These are phyloP conservation scores for Microplitis manilae DNA, from an alignment of 2,888 invertebrate genomes.

Conservation along the genomic window DNA sequence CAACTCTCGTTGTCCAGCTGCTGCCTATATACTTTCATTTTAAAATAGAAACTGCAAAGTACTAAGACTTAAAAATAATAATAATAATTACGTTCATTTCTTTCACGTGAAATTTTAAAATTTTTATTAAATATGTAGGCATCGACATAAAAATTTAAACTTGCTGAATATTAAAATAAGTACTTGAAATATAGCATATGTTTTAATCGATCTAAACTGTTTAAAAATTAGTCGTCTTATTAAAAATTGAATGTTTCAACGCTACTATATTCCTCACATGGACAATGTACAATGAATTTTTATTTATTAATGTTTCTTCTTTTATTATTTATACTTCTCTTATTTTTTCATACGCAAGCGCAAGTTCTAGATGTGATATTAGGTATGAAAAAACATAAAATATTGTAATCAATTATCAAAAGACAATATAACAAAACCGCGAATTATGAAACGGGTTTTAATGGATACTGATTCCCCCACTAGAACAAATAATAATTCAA, in stretches of 20 bases:
- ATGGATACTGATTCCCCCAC: neutral
- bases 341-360: neutral
- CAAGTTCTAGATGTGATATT: neutral
- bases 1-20: too few species aligned
- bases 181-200: neutral
- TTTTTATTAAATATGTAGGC: too few species aligned
- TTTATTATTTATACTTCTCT: neutral
- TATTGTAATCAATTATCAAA: slow-evolving; percentile 46
- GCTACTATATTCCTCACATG: neutral
- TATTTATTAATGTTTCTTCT: neutral
- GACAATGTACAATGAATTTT: neutral
- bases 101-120: too few species aligned
- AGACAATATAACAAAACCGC: slow-evolving; percentile 35
- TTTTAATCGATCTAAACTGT: neutral
- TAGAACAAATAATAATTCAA: neutral
- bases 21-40: too few species aligned
- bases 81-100: too few species aligned
- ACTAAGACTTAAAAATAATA: too few species aligned
- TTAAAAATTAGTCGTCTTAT: neutral
- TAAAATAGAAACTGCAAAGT: too few species aligned
- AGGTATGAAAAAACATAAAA: neutral
- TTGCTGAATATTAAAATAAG: neutral
- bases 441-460: neutral
- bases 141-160: too few species aligned
- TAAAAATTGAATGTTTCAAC: neutral